Percentiles rank a stretch among this genome's conserved stretches.
Evolutionary conservation across 2,113 vertebrate genomes (phyloP).

Genomic region (Solenodon paradoxus): DNA sequence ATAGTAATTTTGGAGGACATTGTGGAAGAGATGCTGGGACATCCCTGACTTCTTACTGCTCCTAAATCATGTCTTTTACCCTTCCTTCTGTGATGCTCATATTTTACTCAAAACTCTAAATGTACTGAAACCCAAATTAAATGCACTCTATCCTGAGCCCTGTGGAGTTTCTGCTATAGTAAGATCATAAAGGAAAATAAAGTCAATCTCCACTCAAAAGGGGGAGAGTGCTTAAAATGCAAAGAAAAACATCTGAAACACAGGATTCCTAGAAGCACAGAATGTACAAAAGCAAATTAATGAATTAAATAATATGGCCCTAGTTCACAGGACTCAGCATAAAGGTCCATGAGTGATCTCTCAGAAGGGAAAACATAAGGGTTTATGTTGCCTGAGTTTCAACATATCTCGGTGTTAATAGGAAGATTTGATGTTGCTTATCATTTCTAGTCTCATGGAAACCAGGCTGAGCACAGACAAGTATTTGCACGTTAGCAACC

Average conservation of each 20-base stretch:
- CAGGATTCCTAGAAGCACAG: background rate
- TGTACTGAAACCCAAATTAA: background rate
- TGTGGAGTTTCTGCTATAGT: background rate
- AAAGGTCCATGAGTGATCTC: background rate
- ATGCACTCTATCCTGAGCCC: background rate
- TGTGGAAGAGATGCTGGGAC: background rate
- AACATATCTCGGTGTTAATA: conserved; percentile 29
- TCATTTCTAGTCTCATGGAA: background rate
- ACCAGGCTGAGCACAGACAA: conserved; percentile 4
- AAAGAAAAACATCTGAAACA: conserved; percentile 37
- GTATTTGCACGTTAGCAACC: conserved; percentile 52
- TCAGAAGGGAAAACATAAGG: background rate
- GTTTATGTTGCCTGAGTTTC: background rate
- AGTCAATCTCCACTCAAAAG: conserved; percentile 33
- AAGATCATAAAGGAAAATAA: conserved; percentile 26
- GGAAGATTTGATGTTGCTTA: background rate
- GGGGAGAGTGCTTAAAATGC: background rate
- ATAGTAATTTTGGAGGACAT: too few relatives aligned
- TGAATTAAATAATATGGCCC: conserved; percentile 1
- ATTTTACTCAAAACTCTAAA: conserved; percentile 23
- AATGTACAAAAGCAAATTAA: background rate
- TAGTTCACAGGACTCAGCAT: background rate
- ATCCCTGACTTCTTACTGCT: too few relatives aligned
- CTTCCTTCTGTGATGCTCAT: background rate
- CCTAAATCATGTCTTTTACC: background rate